Evolutionary conservation across 2,797 vertebrate species (phyloP), one percentile per base, ranked within the genome.

Genomic region (Pygocentrus nattereri): DNA sequence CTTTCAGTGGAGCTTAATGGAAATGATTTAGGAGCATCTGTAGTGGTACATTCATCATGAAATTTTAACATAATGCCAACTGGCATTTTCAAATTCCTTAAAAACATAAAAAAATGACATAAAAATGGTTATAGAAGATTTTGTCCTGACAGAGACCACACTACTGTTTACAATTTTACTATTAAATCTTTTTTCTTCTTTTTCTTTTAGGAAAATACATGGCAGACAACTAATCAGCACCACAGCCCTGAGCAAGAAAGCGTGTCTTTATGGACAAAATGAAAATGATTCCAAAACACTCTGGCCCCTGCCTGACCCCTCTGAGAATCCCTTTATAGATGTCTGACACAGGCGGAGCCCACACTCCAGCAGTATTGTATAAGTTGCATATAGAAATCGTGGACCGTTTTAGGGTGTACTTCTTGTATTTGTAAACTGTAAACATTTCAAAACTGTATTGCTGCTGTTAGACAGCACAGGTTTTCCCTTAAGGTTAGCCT

Each of bases 321-420:
- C 65, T 64, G 81, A 83, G 81, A 65, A 89, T 93, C 92, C 83
- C 83, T 90, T 92, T 92, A 88, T 92, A 88, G 90, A 93, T 93
- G 93, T 91, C 88, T 89, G 91, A 86, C 80, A 88, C 93, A 90
- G 94, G 90, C 85, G 41, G 92, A 90, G 91, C 93, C 94, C 94
- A 92, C 94, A 92, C 92, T 95, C 94, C 95, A 95, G 91, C 96
- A 98, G 97, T 98, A 97, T 99, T 97, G 91, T 92, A 91, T 89
- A 95, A 96, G 95, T 95, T 95, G 82, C 91, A 89, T 92, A 89
- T 92, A 90, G 87, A 90, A 85, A 86, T 92, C 49, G 92, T 94
- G 91, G 95, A 96, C 95, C 94, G 95, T 98, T 97, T 97, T 96
- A 96, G 95, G 96, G 94, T 96, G 96, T 97, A 96, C 97, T 95